Evolutionary conservation across 2,113 vertebrate species (phyloP), one percentile per base, ranked within the genome.

Genomic region (Scopus umbretta): DNA sequence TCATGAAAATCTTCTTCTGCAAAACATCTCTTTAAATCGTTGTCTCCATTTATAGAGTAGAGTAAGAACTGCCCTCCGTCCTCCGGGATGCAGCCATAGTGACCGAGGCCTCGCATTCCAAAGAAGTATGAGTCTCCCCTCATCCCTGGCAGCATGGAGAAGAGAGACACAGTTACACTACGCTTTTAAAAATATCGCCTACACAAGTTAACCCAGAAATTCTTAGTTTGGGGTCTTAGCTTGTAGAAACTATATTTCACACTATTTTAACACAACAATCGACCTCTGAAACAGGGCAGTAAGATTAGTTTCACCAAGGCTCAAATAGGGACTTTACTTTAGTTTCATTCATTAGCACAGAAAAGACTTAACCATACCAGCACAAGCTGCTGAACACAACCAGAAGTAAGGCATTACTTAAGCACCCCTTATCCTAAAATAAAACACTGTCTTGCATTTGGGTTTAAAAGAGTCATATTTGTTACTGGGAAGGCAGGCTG

Each of bases 81-180:
- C 30, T 98, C 98, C 0, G 95, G 93, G 72, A 98, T 73, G 84
- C 92, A 94, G 79, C 97, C 97, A 7, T 97, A 98, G 86, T 97
- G 98, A 42, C 96, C 88, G 1, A 90, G 94, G 94, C 95, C 97
- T 90, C 97, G 95, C 98, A 98, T 98, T 80, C 98, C 98, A 78
- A 98, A 95, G 96, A 99, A 98, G 93, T 97, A 98, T 1, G 97
- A 97, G 76, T 99, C 98, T 98, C 98, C 98, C 96, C 98, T 98
- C 98, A 99, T 99, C 88, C 96, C 98, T 99, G 90, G 72, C 27
- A 56, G 90, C 19, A 66, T 1, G 62, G 76, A 76, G 63, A 90
- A 90, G 30, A 91, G 20, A 97, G 10, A 79, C 36, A 97, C 62
- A 88, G 80, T 95, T 84, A 94, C 25, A 74, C 7, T 1, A 53